Percentiles rank a stretch among this genome's conserved stretches.
These are phyloP conservation scores for Pseudochromis fuscus DNA, from an alignment of 2,797 vertebrate genomes.

Conservation along the genomic window DNA sequence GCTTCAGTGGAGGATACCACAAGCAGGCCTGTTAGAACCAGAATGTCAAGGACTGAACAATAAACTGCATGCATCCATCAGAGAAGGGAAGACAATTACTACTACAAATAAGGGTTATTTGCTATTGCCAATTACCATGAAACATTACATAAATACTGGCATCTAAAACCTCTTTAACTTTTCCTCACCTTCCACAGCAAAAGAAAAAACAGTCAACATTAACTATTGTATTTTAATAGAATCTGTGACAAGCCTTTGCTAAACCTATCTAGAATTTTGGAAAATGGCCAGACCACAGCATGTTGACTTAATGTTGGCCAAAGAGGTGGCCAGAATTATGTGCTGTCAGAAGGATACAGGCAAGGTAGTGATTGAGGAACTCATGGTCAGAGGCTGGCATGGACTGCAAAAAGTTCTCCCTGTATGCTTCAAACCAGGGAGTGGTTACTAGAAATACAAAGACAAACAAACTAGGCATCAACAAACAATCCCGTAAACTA, in stretches of 20 bases:
- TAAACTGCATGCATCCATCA: background rate
- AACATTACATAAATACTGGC: too few species aligned
- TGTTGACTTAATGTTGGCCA: background rate
- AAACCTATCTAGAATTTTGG: too few species aligned
- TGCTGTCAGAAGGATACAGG: constrained; percentile 93
- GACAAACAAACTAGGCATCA: background rate
- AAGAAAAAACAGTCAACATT: background rate
- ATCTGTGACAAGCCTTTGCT: too few species aligned
- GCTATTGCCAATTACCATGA: too few species aligned
- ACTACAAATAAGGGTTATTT: too few species aligned
- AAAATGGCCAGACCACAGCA: background rate
- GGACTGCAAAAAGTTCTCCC: constrained; percentile 95
- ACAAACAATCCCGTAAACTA: too few species aligned
- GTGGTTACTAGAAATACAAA: constrained; percentile 90
- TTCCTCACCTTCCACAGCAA: too few species aligned
- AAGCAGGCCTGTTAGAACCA: constrained; percentile 88
- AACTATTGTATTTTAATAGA: background rate
- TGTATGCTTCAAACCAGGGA: constrained; percentile 97
- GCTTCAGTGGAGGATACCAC: constrained; percentile 94
- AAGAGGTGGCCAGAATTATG: background rate
- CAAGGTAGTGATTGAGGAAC: constrained; percentile 97
- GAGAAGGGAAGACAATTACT: too few species aligned
- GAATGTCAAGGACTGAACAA: constrained; percentile 73
- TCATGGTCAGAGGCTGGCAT: constrained; percentile 97
- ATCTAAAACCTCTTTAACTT: too few species aligned